These are phyloP conservation scores for Scomber japonicus DNA, from an alignment of 2,113 vertebrate genomes.

Conservation along the genomic window DNA sequence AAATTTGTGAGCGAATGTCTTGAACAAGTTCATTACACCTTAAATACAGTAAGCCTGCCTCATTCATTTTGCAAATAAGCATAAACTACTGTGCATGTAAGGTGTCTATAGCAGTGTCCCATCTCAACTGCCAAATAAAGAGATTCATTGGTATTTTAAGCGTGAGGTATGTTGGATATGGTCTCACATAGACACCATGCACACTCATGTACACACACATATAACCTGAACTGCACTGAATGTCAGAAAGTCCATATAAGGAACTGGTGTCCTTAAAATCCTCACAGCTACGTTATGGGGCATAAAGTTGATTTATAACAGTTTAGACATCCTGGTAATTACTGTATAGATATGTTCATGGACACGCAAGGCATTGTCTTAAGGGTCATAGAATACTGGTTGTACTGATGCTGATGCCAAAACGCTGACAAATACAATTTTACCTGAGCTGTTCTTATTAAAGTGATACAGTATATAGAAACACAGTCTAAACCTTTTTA, in stretches of 20 bases:
- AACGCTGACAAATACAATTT: neutral
- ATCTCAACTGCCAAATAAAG: constrained; percentile 10
- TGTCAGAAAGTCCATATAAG: constrained; percentile 16
- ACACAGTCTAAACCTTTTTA: constrained; percentile 9
- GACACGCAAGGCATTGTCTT: neutral
- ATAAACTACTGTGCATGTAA: neutral
- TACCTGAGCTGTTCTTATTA: neutral
- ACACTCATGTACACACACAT: neutral
- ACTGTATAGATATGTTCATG: neutral
- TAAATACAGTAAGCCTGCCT: neutral
- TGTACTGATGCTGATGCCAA: constrained; percentile 2
- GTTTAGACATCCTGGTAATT: constrained; percentile 19
- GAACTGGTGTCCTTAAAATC: constrained; percentile 20
- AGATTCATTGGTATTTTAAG: constrained; percentile 41
- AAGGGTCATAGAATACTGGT: constrained; percentile 6
- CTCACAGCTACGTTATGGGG: neutral
- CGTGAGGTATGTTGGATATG: neutral
- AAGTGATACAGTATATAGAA: neutral
- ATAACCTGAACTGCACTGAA: constrained; percentile 25
- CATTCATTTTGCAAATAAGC: neutral
- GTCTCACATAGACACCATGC: neutral
- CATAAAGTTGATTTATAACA: constrained; percentile 14
- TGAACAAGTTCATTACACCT: neutral
- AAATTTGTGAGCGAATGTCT: neutral
- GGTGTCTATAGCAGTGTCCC: neutral